Base-by-base conservation (phyloP, 2,888 invertebrate species). In the Dioctria linearis region DNA sequence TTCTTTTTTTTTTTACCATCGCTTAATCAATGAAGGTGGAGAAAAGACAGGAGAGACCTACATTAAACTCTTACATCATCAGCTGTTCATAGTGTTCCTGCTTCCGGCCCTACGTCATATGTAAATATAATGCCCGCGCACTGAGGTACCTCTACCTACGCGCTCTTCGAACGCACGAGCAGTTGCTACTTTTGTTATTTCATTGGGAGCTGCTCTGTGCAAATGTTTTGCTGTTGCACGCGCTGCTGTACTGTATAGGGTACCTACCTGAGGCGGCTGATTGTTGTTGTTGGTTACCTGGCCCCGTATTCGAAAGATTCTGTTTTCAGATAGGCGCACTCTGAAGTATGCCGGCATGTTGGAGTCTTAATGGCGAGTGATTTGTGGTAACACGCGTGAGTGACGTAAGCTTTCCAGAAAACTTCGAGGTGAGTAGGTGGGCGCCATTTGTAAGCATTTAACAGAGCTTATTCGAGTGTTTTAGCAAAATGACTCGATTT, bases 81-180 rank as follows among this genome's bases (percentile, higher is more conserved):
- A 65, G 51, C 51, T 65, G 63, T 25, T 25, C 25, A 25, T 25
- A 25, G 25, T 25, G 25, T 78, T 78, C 78, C 63, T 78, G 78
- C 78, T 78, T 78, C 78, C 78, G 78, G 63, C 63, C 78, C 65
- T 65, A 78, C 78, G 63, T 78, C 78, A 78, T 78, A 78, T 65
- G 63, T 65, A 73, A 73, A 73, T 73, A 73, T 57, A 57, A 25
- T 25, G 25, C 73, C 73, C 59, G 73, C 73, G 59, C 65, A 49
- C 42, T 11, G 25, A 42, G 25, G 25, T 25, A 25, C 25, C 25
- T 25, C 25, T 65, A 51, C 78, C 78, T 43, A 78, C 78, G 65
- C 78, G 37, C 65, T 46, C 65, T 46, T 13, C 61, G 49, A 63
- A 46, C 59, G 37, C 51, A 51, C 39, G 54, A 54, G 71, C 71